Evolutionary conservation across 2,113 vertebrate genomes (phyloP), one percentile per base, ranked within the genome.

Genomic region (Glareola pratincola): DNA sequence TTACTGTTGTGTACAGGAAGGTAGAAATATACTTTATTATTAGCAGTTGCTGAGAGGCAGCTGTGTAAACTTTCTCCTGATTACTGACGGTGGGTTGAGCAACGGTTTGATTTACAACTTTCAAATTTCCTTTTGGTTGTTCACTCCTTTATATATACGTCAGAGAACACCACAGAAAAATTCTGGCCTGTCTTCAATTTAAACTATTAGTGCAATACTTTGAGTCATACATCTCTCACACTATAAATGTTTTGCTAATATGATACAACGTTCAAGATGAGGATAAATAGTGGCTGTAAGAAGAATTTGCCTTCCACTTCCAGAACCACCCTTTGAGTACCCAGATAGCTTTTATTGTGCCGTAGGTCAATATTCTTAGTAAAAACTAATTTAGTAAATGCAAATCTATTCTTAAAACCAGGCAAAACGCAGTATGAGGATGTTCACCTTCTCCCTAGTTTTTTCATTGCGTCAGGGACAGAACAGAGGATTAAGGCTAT

Each of bases 181-280:
- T n/a, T 68, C 88, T 84, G 94, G 95, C 82, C 24, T 9, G 0
- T 72, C 79, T 90, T 94, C 75, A 83, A 14, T 83, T 94, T 94
- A 96, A 95, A 63, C 81, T 91, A 60, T 68, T 83, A 74, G 45
- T 43, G 62, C 53, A 94, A 94, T 82, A 72, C 94, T 95, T 88
- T 53, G 76, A 85, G 54, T 95, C 26, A 8, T 32, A 45, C 30
- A 37, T 87, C 59, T 86, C 67, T 93, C 77, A 60, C 63, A 78
- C 89, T 83, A n/a, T 92, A 95, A 94, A 96, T 96, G 89, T 96
- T 97, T 97, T 90, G 82, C 57, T 95, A 94, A 94, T 64, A 30
- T n/a, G 77, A 89, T 74, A 68, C 62, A 88, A 19, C 18, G 36
- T 51, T 96, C 50, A 91, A 89, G 86, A 88, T 19, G 60, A 73